Evolutionary conservation across 2,113 vertebrate species (phyloP).

Genomic region (Tautogolabrus adspersus): DNA sequence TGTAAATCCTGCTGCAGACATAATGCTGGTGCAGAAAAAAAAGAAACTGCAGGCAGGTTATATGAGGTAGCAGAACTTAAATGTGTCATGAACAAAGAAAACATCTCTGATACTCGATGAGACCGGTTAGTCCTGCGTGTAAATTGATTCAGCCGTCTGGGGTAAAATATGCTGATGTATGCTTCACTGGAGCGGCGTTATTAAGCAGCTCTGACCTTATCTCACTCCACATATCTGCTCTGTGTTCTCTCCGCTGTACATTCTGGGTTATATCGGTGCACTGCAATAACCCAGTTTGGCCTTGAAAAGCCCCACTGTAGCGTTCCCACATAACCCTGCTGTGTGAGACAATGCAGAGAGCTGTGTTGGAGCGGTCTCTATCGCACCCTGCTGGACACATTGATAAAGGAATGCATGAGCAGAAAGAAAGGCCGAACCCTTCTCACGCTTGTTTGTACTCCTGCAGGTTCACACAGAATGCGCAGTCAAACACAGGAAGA

Average conservation of each 20-base stretch:
- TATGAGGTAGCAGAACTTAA: constrained; percentile 4
- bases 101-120: neutral
- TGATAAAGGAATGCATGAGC: neutral
- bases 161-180: neutral
- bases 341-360: constrained; percentile 12
- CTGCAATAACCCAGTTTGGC: constrained; percentile 67
- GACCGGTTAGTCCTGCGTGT: neutral
- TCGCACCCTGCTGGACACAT: constrained; percentile 47
- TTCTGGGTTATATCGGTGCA: constrained; percentile 60
- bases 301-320: constrained; percentile 63
- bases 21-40: neutral
- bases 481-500: constrained; percentile 5
- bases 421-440: neutral
- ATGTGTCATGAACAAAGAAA: neutral
- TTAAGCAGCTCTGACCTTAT: constrained; percentile 22
- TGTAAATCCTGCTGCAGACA: neutral
- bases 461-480: neutral
- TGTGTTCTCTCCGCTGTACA: constrained; percentile 25
- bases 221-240: constrained; percentile 7
- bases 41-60: constrained; percentile 19
- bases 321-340: constrained; percentile 59
- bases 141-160: constrained; percentile 19
- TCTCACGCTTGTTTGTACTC: constrained; percentile 7
- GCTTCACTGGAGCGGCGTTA: neutral
- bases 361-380: constrained; percentile 46